Evolutionary conservation across 2,888 invertebrate species (phyloP), one percentile per base, ranked within the genome.

Genomic region (Euplagia quadripunctaria): DNA sequence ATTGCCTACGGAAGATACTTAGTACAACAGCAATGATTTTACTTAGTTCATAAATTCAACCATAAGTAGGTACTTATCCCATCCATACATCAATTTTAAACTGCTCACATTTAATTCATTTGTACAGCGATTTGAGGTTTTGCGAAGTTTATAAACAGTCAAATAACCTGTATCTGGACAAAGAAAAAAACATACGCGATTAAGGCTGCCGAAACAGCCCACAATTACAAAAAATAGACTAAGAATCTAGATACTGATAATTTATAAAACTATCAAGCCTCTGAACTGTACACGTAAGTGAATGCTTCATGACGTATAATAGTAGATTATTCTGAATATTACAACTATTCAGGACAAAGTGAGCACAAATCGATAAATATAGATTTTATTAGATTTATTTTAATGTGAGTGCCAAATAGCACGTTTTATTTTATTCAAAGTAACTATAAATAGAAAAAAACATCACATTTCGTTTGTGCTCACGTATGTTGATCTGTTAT

Each of bases 91-190:
- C 16, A 31, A 14, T 46, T 65, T 49, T 31, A 1, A 41, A 64
- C 46, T 16, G 51, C 51, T 51, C 16, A 11, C 51, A 66, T 43
- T 58, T 58, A 16, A 14, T 43, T 20, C 6, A 55, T 6, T 31
- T 31, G 8, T 51, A 51, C 51, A 31, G 69, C 58, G 55, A 12
- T 49, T 51, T 66, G 7, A 46, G 46, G 64, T 20, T 14, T 5
- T 46, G 16, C 17, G 46, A 66, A 46, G 16, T n/a, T 43, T 42
- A n/a, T 31, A 55, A 55, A 17, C 41, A 61, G 20, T 49, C 63
- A 51, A 55, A 65, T 55, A 58, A 63, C 67, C 71, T 71, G 74
- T 52, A 70, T 74, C 42, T n/a, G 68, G 55, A 51, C 70, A 64
- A 70, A 41, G 66, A n/a, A 69, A 58, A 68, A 67, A 63, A 69